Evolutionary conservation across 2,888 invertebrate species (phyloP).

Genomic region (Eucera pruinosa): DNA sequence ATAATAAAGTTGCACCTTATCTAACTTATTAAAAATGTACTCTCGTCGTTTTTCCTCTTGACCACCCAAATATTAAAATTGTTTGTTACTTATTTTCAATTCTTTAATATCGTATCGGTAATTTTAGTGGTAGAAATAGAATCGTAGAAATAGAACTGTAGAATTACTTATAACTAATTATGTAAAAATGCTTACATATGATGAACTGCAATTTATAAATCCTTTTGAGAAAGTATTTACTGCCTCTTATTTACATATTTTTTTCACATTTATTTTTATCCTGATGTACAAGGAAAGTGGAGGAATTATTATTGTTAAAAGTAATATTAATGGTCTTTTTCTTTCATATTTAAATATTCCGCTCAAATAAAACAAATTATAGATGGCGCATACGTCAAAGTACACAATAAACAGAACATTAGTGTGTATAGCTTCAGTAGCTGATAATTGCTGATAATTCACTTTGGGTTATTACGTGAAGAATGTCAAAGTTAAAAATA

Average conservation of each 20-base stretch:
- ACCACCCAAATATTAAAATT: too few species aligned
- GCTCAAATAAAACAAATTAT: not conserved
- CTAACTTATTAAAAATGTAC: too few species aligned
- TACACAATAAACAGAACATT: too few species aligned
- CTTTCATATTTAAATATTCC: not conserved
- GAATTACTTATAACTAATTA: not conserved
- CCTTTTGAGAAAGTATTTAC: not conserved
- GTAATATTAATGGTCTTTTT: not conserved
- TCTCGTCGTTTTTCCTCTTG: too few species aligned
- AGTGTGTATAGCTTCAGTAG: too few species aligned
- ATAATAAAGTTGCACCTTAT: too few species aligned
- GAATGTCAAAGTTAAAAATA: not conserved
- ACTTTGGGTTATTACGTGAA: not conserved
- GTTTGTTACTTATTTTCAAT: not conserved
- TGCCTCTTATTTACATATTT: not conserved
- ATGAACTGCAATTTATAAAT: constrained; percentile 1
- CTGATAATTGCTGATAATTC: not conserved
- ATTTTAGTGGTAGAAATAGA: not conserved
- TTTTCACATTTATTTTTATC: constrained; percentile 5
- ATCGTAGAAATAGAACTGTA: not conserved
- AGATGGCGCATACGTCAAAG: constrained; percentile 21
- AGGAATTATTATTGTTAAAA: not conserved
- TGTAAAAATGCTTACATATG: not conserved
- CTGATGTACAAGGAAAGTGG: not conserved
- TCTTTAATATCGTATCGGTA: not conserved